Conservation (phyloP, 64 coral and sea anemone genomes). For the Montipora sp. region DNA sequence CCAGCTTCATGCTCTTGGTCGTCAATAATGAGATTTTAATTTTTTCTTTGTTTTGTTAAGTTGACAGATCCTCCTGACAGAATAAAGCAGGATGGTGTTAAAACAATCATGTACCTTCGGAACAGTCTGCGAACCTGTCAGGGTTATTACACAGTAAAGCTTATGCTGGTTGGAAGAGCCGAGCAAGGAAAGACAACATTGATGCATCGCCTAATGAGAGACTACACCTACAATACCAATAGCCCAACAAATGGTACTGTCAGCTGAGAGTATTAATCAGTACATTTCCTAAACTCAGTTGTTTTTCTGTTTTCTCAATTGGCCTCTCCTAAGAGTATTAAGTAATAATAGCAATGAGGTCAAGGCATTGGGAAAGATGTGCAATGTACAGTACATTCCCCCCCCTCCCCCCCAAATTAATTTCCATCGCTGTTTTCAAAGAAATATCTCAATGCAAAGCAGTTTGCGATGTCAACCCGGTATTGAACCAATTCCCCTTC, state of each 20-base stretch:
- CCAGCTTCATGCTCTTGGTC: background rate
- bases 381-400: no score
- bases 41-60: constrained; percentile 32
- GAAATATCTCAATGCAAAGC: no score
- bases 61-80: constrained; percentile 90
- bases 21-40: background rate
- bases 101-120: constrained; percentile 84
- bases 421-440: no score
- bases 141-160: constrained; percentile 90
- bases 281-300: no score
- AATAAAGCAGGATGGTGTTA: constrained; percentile 70
- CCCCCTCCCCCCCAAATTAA: no score
- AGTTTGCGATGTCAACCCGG: no score
- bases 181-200: constrained; percentile 95
- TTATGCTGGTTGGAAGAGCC: constrained; percentile 94
- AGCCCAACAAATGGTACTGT: constrained; percentile 82
- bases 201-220: constrained; percentile 78
- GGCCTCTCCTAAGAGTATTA: no score
- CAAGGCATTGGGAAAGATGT: no score
- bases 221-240: constrained; percentile 83
- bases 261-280: no score
- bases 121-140: constrained; percentile 69
- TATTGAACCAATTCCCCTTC: no score
- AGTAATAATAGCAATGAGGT: no score
- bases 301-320: no score